A percentile compares a stretch with the other conserved stretches of the same genome.
Conservation (phyloP, 2,797 vertebrate species). For the Jordanella pulchra region DNA sequence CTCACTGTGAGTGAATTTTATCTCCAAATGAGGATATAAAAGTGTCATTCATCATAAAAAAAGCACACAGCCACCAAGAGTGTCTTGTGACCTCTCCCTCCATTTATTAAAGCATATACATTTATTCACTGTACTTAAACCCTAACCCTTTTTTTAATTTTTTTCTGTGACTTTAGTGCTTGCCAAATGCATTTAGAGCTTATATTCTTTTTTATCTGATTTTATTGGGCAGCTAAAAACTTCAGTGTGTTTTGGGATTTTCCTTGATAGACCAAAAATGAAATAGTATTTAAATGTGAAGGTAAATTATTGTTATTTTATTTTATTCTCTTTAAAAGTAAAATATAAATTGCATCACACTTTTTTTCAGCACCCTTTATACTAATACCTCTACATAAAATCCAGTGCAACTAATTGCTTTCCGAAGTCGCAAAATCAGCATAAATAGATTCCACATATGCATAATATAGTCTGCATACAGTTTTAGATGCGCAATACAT, state of each 20-base stretch:
- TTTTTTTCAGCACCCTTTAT: background rate
- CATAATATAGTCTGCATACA: background rate
- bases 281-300: background rate
- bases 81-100: background rate
- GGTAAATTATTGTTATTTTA: background rate
- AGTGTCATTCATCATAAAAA: constrained; percentile 46
- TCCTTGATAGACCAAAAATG: background rate
- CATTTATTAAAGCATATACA: constrained; percentile 3
- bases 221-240: background rate
- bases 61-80: constrained; percentile 9
- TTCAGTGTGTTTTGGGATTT: background rate
- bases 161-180: background rate
- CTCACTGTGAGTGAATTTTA: constrained; percentile 26
- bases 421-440: too few relatives aligned
- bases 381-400: background rate
- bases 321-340: background rate
- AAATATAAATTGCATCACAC: background rate
- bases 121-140: background rate
- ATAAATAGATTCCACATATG: background rate
- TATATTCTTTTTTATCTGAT: background rate
- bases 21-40: constrained; percentile 28
- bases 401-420: background rate
- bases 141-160: background rate
- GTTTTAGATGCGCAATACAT: background rate
- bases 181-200: background rate